phyloP scores from a whole-genome alignment of 2,888 invertebrate genomes.

The Endotricha flammealis region DNA sequence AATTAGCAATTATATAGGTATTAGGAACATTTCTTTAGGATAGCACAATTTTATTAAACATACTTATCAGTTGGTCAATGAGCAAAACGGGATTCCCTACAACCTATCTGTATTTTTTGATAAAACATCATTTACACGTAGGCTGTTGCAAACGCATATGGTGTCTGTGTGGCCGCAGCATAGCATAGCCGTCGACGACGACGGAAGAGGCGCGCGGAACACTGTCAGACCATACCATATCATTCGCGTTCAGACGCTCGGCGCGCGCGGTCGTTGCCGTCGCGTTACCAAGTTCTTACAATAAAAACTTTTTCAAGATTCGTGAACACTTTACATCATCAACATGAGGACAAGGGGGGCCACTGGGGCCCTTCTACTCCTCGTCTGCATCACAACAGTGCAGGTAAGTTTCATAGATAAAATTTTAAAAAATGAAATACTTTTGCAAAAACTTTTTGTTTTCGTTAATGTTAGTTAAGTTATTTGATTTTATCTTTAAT shows the following conservation, averaged over 20 bases:
- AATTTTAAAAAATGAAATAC: slow-evolving; percentile 23
- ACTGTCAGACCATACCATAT: slow-evolving; percentile 3
- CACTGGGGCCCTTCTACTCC: slow-evolving; percentile 43
- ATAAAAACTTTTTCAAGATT: slow-evolving; percentile 48
- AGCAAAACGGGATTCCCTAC: too few species aligned
- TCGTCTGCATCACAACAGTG: slow-evolving; percentile 34
- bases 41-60: too few species aligned
- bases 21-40: too few species aligned
- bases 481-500: slow-evolving; percentile 12
- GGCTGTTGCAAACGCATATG: too few species aligned
- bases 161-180: too few species aligned
- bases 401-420: slow-evolving; percentile 31
- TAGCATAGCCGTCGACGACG: slow-evolving; percentile 24
- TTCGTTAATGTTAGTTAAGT: slow-evolving; percentile 19
- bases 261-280: slow-evolving; percentile 56
- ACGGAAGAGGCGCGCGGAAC: slow-evolving; percentile 18
- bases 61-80: too few species aligned
- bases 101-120: too few species aligned
- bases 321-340: slow-evolving; percentile 28
- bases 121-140: too few species aligned
- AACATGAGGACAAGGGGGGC: slow-evolving; percentile 54
- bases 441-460: slow-evolving; percentile 33
- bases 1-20: too few species aligned
- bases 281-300: slow-evolving; percentile 38
- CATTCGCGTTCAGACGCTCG: slow-evolving; percentile 63